Base-by-base conservation (phyloP, 2,888 invertebrate species). In the Drosophila glabriapex region DNA sequence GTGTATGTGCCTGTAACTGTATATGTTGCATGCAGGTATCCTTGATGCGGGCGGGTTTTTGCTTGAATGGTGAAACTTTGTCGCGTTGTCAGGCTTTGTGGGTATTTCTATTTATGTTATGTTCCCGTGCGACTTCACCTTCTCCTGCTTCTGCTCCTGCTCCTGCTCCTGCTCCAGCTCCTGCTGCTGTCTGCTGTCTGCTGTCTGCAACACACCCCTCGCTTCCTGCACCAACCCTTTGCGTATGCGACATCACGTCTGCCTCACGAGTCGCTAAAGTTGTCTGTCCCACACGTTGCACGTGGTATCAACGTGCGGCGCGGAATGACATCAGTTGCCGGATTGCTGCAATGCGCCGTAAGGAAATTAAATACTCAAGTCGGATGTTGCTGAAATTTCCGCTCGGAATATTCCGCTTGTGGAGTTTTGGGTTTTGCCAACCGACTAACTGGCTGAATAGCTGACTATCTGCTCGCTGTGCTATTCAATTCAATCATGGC, bases 361-460 rank as follows among this genome's bases (percentile, higher is more conserved):
- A 85, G 87, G 90, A 89, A 88, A 88, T 88, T 88, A 88, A 89
- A 88, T 88, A 85, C 88, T 89, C 83, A 75, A 82, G 85, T 80
- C 80, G 87, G 87, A 87, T 84, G 87, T 89, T 88, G 85, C 66
- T 73, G 71, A 85, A 89, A 88, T 88, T 89, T 88, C 88, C 90
- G 88, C 58, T 74, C 52, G 68, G 67, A 65, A 78, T 71, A 69
- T 55, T 35, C 46, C 25, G 16, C 35, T 68, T 29, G 29, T 25
- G 41, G 43, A 61, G 41, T 55, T 52, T 39, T 16, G 14, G 55
- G 19, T 53, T 62, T 53, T 67, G 56, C 37, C 68, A 64, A 19
- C 29, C n/a, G 29, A 59, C 19, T 16, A 78, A 75, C 39, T 39
- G 63, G 78, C 78, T 68, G 66, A 4, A 3, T n/a, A 1, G 78